Conservation (phyloP, 2,888 invertebrate species). For the Choristoneura rosaceana region DNA sequence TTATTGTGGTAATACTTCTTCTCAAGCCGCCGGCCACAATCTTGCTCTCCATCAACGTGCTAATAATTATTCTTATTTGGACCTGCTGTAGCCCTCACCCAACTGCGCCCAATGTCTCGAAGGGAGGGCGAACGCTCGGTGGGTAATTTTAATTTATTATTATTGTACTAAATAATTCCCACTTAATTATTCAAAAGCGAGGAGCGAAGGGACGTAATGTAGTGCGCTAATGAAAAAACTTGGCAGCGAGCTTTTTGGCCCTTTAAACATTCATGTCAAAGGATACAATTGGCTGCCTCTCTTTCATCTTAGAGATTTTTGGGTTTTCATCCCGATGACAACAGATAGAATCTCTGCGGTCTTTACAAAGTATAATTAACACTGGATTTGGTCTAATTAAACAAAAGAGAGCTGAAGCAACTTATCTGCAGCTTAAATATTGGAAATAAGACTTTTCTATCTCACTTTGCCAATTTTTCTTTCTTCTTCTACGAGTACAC, state of each 20-base stretch:
- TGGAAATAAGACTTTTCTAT: no score
- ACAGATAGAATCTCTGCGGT: background rate
- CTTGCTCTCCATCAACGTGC: no score
- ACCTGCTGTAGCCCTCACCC: slow-evolving; percentile 19
- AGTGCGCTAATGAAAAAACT: slow-evolving; percentile 35
- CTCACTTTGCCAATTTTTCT: no score
- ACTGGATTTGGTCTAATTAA: background rate
- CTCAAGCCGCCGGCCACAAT: no score
- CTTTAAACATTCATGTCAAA: slow-evolving; percentile 12
- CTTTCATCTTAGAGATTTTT: background rate
- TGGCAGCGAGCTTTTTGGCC: slow-evolving; percentile 5
- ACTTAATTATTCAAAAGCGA: slow-evolving; percentile 49
- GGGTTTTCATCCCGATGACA: background rate
- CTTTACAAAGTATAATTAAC: background rate
- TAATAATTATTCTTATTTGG: background rate
- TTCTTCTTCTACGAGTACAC: no score
- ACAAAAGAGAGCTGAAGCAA: background rate
- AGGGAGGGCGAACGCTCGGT: slow-evolving; percentile 44
- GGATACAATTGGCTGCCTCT: background rate
- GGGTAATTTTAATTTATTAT: slow-evolving; percentile 60
- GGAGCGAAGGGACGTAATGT: slow-evolving; percentile 37
- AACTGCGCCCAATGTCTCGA: slow-evolving; percentile 23
- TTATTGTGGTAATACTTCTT: no score
- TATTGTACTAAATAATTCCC: slow-evolving; percentile 54
- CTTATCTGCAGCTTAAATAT: no score